A percentile compares a stretch with the other conserved stretches of the same genome.
Evolutionary conservation across 2,797 vertebrate genomes (phyloP).

Genomic region (Falco rusticolus): DNA sequence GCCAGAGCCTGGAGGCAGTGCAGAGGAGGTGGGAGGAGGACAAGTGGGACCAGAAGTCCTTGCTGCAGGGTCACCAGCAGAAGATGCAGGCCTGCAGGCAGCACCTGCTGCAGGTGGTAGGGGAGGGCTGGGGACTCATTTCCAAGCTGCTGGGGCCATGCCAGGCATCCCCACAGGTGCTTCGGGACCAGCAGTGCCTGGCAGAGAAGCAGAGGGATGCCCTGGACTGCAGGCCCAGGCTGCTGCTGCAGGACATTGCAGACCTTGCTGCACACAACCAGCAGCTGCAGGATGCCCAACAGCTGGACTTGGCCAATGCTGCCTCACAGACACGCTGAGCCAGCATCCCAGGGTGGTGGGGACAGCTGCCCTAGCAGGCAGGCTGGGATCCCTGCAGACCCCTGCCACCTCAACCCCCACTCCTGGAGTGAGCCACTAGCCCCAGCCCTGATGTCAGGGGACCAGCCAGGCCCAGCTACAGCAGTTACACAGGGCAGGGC

Average conservation of each 20-base stretch:
- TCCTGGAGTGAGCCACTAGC: neutral
- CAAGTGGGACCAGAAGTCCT: slow-evolving; percentile 76
- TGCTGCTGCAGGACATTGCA: slow-evolving; percentile 75
- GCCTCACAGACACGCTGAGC: neutral
- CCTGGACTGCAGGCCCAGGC: slow-evolving; percentile 76
- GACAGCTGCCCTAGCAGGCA: neutral
- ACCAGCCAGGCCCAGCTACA: fast-evolving
- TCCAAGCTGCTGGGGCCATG: neutral
- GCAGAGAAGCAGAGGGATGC: slow-evolving; percentile 80
- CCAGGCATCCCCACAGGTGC: slow-evolving; percentile 74
- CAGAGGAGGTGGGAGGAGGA: slow-evolving; percentile 78
- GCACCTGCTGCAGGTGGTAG: slow-evolving; percentile 79
- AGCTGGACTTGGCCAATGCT: neutral
- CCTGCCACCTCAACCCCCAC: no score
- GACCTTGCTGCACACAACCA: slow-evolving; percentile 82
- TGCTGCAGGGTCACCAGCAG: slow-evolving; percentile 72
- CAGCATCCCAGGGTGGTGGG: fast-evolving
- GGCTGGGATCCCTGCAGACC: fast-evolving
- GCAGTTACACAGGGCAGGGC: neutral
- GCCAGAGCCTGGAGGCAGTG: slow-evolving; percentile 84
- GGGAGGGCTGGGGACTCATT: neutral
- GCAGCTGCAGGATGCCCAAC: slow-evolving; percentile 76
- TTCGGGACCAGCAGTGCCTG: slow-evolving; percentile 79
- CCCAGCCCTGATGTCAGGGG: neutral
- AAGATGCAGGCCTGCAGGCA: slow-evolving; percentile 77